Conservation (phyloP, 2,113 vertebrate species). For the Periophthalmus modestus region DNA sequence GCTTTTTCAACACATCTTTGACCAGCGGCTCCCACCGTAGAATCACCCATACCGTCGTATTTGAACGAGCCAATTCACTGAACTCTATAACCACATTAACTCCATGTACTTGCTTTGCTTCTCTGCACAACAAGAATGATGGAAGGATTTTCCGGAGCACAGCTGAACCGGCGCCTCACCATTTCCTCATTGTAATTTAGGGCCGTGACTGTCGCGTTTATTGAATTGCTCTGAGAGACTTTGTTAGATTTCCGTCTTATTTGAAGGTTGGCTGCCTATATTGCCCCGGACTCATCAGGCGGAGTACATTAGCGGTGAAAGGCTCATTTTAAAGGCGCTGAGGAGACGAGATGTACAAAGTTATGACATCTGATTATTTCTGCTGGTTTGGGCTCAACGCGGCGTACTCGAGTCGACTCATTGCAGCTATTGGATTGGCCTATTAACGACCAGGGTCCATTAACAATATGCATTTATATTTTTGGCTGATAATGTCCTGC, state of each 20-base stretch:
- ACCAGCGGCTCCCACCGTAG: not conserved
- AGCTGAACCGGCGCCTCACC: not conserved
- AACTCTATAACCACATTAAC: not conserved
- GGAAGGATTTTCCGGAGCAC: not conserved
- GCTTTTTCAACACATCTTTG: not conserved
- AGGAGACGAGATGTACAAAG: not conserved
- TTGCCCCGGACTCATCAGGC: slow-evolving; percentile 27
- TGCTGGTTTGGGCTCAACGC: slow-evolving; percentile 4
- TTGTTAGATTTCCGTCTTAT: slow-evolving; percentile 6
- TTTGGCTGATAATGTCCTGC: not conserved
- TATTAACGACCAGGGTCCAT: not conserved
- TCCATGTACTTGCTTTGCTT: not conserved
- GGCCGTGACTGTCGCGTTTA: not conserved
- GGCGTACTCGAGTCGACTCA: not conserved
- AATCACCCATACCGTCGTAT: not conserved
- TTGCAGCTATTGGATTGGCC: not conserved
- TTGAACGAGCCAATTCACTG: not conserved
- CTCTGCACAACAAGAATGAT: not conserved
- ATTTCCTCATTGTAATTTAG: not conserved
- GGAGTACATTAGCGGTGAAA: slow-evolving; percentile 21
- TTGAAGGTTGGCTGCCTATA: slow-evolving; percentile 18
- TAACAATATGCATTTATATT: not conserved
- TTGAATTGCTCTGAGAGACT: slow-evolving; percentile 3
- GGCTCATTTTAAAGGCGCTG: slow-evolving; percentile 6
- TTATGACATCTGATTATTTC: slow-evolving; percentile 13